Base-by-base conservation (phyloP, 2,113 vertebrate genomes). In the Struthidea cinerea region DNA sequence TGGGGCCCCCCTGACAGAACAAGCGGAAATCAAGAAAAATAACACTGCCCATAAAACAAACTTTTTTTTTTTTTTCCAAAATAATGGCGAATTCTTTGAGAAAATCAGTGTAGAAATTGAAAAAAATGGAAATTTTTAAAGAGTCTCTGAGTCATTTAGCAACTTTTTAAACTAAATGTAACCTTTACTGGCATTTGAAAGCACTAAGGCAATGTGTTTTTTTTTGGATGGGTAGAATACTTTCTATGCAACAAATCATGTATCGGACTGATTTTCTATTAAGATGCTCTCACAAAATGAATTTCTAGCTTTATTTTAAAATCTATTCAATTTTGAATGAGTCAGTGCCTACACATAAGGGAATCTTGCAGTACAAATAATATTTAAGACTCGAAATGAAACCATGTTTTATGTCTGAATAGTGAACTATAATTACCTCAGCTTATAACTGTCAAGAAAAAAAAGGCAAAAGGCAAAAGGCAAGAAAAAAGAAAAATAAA, bases 341-440 rank as follows among this genome's bases (percentile, higher is more conserved):
- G 77, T 97, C 83, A 64, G 35, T 90, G 69, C 77, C 87, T 84
- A 92, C 80, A 91, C 64, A 91, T 82, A 91, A 91, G 49, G 77
- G 64, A 94, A 91, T 87, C 47, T 93, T 96, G n/a, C 89, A 94
- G 91, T 95, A 82, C 78, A 95, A 97, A 96, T 84, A 96, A 85
- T 96, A 87, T 92, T 95, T 90, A 94, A 87, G 65, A 78, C 37
- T 89, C 2, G 5, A 97, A 95, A 96, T 89, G 76, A 93, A 97
- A 91, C 94, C 56, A 49, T 89, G 65, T 84, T 94, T 96, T 95
- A 87, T 91, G 56, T 92, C 87, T 95, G 87, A 94, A 89, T 87
- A 82, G 86, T 84, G 65, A 82, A 64, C 56, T 87, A 82, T 91
- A 92, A 95, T 96, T 94, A 89, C 68, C 28, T 91, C 33, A 44